A percentile compares a stretch with the other conserved stretches of the same genome.
phyloP scores from a whole-genome alignment of 2,797 vertebrate genomes.

The Netta rufina region DNA sequence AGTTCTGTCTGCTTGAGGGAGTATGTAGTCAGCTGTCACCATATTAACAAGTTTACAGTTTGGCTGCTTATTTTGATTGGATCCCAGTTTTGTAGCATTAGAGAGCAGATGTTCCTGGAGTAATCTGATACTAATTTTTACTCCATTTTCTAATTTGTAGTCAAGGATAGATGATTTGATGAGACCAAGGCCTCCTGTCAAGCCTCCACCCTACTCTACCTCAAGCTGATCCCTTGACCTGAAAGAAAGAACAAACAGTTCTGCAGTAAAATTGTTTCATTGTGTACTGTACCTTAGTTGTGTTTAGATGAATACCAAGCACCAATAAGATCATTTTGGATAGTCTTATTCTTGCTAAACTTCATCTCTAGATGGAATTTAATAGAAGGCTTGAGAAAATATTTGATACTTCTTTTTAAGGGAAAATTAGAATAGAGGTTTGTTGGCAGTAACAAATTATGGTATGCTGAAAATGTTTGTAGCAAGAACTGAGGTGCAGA shows the following conservation, averaged over 20 bases:
- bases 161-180: conserved; percentile 67
- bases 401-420: neutral
- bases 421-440: neutral
- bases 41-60: neutral
- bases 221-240: conserved; percentile 45
- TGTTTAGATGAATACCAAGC: neutral
- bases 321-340: neutral
- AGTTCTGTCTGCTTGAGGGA: neutral
- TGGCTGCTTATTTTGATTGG: conserved; percentile 25
- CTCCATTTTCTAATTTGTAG: conserved; percentile 60
- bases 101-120: conserved; percentile 56
- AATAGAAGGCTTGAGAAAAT: neutral
- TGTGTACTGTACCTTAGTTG: conserved; percentile 9
- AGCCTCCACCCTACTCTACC: conserved; percentile 19
- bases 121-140: conserved; percentile 59
- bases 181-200: conserved; percentile 56
- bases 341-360: neutral
- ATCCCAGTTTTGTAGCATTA: neutral
- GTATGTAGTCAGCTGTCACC: neutral
- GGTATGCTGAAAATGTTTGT: neutral
- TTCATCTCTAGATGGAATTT: neutral
- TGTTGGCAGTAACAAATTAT: neutral
- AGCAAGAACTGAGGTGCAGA: neutral
- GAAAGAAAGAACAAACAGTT: conserved; percentile 64
- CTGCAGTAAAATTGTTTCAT: conserved; percentile 5